Conservation (phyloP, 1,140 invertebrate genomes). For the Acromyrmex charruanus region DNA sequence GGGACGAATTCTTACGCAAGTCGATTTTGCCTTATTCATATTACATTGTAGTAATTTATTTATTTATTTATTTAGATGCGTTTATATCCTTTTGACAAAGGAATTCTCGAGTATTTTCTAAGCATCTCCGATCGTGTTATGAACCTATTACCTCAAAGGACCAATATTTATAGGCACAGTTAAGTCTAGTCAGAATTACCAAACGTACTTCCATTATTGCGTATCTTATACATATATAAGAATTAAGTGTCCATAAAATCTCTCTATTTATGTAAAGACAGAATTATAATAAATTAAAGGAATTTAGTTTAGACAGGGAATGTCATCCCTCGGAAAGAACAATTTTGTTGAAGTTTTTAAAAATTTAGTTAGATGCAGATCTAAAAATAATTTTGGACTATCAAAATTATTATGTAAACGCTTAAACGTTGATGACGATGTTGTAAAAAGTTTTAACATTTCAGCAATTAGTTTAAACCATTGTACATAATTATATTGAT, state of each 20-base stretch:
- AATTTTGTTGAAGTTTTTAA: no score
- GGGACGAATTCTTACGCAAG: not conserved
- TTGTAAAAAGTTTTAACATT: no score
- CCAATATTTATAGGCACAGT: constrained; percentile 73
- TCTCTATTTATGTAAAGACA: not conserved
- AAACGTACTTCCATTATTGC: constrained; percentile 48
- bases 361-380: no score
- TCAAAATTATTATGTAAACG: no score
- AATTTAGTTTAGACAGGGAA: not conserved
- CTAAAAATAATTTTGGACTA: no score
- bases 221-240: constrained; percentile 26
- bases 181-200: constrained; percentile 75
- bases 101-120: constrained; percentile 30
- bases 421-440: no score
- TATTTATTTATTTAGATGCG: constrained; percentile 44
- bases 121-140: constrained; percentile 17
- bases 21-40: constrained; percentile 37
- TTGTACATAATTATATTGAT: no score
- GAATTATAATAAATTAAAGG: not conserved
- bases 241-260: constrained; percentile 17
- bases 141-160: constrained; percentile 71
- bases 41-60: constrained; percentile 27
- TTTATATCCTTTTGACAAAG: not conserved
- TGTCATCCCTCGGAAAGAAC: not conserved
- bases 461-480: no score